Conservation (phyloP, 2,797 vertebrate genomes). For the Lycodopsis pacificus region DNA sequence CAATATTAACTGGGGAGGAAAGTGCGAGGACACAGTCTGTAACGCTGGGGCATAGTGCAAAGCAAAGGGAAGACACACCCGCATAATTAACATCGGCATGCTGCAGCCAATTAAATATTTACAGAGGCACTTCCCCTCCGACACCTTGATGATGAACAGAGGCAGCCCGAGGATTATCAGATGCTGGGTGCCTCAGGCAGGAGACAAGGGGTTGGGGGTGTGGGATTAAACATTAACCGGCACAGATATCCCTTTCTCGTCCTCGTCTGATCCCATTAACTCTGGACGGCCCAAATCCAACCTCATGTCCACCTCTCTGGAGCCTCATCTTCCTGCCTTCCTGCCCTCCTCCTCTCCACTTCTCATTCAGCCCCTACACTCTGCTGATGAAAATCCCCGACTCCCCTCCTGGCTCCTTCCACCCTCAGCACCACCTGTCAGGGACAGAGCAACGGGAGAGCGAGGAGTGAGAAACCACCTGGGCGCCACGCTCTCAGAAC, state of each 20-base stretch:
- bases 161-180: slow-evolving; percentile 82
- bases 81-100: slow-evolving; percentile 82
- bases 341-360: slow-evolving; percentile 20
- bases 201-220: slow-evolving; percentile 62
- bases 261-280: slow-evolving; percentile 83
- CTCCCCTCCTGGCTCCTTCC: slow-evolving; percentile 51
- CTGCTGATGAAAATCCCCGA: slow-evolving; percentile 46
- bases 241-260: slow-evolving; percentile 77
- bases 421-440: slow-evolving; percentile 65
- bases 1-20: slow-evolving; percentile 5
- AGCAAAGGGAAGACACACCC: slow-evolving; percentile 66
- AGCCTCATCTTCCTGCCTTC: slow-evolving; percentile 24
- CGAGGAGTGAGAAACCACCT: slow-evolving; percentile 72
- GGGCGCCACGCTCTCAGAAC: slow-evolving; percentile 59
- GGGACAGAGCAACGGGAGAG: slow-evolving; percentile 60
- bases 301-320: slow-evolving; percentile 50
- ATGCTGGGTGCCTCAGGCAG: slow-evolving; percentile 70
- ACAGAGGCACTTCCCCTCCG: slow-evolving; percentile 79
- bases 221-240: slow-evolving; percentile 83
- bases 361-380: slow-evolving; percentile 34
- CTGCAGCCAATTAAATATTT: slow-evolving; percentile 89
- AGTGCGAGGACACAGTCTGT: slow-evolving; percentile 23
- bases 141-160: slow-evolving; percentile 82
- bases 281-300: slow-evolving; percentile 68
- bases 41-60: slow-evolving; percentile 37